A percentile compares a stretch with the other conserved stretches of the same genome.
Evolutionary conservation across 2,888 invertebrate species (phyloP).

Genomic region (Pyrochroa serraticornis): DNA sequence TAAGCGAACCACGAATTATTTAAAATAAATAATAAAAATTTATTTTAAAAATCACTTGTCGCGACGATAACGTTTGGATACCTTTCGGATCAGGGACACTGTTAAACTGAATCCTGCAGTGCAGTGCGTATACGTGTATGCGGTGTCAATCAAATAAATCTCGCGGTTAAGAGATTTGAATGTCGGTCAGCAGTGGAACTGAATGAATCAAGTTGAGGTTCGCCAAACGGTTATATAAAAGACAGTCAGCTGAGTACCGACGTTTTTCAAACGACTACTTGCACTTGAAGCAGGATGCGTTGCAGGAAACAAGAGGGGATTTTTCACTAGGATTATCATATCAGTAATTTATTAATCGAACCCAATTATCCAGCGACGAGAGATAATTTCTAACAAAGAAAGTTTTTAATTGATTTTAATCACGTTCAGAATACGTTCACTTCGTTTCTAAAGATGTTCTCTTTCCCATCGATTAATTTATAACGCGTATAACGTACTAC

Average conservation of each 20-base stretch:
- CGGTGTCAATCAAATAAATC: slow-evolving; percentile 16
- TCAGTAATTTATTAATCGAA: neutral
- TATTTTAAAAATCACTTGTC: too few species aligned
- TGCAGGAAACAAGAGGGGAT: neutral
- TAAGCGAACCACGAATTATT: neutral
- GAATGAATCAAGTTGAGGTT: slow-evolving; percentile 45
- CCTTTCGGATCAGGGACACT: neutral
- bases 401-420: too few species aligned
- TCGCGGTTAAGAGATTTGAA: slow-evolving; percentile 32
- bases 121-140: slow-evolving; percentile 7
- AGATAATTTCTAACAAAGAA: too few species aligned
- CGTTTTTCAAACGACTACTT: slow-evolving; percentile 1
- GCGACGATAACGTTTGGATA: too few species aligned
- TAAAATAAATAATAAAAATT: too few species aligned
- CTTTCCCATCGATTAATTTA: too few species aligned
- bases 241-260: slow-evolving; percentile 5
- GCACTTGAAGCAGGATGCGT: slow-evolving; percentile 13
- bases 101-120: slow-evolving; percentile 14
- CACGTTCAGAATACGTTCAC: too few species aligned
- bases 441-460: too few species aligned
- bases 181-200: slow-evolving; percentile 48
- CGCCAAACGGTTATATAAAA: slow-evolving; percentile 47
- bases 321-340: slow-evolving; percentile 1
- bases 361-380: too few species aligned
- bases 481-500: too few species aligned